phyloP scores from a whole-genome alignment of 2,888 invertebrate species.

The Diarsia mendica region DNA sequence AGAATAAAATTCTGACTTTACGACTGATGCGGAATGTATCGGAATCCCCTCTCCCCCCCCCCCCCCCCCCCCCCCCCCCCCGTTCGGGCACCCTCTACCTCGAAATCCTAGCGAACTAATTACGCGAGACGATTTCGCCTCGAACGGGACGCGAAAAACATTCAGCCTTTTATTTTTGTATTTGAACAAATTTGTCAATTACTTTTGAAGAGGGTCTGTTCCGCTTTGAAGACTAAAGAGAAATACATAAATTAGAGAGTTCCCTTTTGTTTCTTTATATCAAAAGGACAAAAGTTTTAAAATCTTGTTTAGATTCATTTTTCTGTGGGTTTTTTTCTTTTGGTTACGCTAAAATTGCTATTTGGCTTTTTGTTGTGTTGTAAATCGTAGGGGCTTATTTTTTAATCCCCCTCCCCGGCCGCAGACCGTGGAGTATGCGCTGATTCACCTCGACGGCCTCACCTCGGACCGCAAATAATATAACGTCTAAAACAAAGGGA shows the following conservation, averaged over 20 bases:
- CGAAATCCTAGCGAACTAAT: slow-evolving; percentile 79
- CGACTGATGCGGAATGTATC: slow-evolving; percentile 76
- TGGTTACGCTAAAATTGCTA: slow-evolving; percentile 68
- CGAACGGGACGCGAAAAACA: slow-evolving; percentile 65
- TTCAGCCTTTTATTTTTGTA: slow-evolving; percentile 76
- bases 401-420: slow-evolving; percentile 47
- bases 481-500: slow-evolving; percentile 85
- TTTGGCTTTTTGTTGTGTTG: slow-evolving; percentile 66
- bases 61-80: background rate
- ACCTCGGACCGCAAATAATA: slow-evolving; percentile 82
- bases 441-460: slow-evolving; percentile 67
- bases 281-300: slow-evolving; percentile 80
- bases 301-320: slow-evolving; percentile 83
- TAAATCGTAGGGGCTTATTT: slow-evolving; percentile 69
- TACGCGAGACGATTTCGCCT: slow-evolving; percentile 75
- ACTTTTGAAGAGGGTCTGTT: slow-evolving; percentile 78
- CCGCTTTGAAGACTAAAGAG: slow-evolving; percentile 71
- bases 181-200: slow-evolving; percentile 85
- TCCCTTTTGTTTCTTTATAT: slow-evolving; percentile 82
- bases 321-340: slow-evolving; percentile 69
- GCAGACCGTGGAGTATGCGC: slow-evolving; percentile 48
- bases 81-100: slow-evolving; percentile 36
- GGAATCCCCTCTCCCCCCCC: slow-evolving; percentile 57
- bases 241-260: slow-evolving; percentile 82
- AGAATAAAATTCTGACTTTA: slow-evolving; percentile 79